Conservation (phyloP, 2,797 vertebrate species). For the Avahi laniger region DNA sequence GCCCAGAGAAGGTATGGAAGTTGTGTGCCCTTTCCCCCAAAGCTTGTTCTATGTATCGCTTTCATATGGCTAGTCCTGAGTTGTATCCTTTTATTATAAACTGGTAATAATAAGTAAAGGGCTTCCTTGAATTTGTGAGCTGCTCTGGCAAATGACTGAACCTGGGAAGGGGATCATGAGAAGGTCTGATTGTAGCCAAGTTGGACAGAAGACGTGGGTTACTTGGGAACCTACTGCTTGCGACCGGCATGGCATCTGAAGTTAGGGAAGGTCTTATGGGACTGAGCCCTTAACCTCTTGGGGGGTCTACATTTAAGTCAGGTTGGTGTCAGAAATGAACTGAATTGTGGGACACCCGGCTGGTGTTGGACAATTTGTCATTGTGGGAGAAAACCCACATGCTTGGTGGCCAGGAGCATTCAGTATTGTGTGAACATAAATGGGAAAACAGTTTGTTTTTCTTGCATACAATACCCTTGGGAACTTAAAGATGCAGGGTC, state of each 20-base stretch:
- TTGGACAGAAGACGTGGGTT: background rate
- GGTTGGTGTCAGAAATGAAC: background rate
- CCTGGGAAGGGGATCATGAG: background rate
- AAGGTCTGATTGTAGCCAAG: background rate
- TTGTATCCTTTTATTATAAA: background rate
- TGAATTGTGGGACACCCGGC: background rate
- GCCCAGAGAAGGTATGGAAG: background rate
- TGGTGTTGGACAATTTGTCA: background rate
- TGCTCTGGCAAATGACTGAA: background rate
- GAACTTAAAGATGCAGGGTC: background rate
- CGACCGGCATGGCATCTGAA: background rate
- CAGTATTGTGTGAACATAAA: background rate
- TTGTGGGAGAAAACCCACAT: background rate
- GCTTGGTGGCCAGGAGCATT: background rate
- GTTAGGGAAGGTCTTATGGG: background rate
- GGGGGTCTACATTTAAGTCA: background rate
- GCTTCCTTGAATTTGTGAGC: background rate
- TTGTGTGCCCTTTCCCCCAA: background rate
- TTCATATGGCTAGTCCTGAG: background rate
- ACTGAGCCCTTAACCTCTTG: background rate
- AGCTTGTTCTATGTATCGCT: background rate
- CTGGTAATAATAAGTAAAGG: background rate
- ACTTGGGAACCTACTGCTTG: background rate
- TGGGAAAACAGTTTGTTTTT: background rate
- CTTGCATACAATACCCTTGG: background rate